Evolutionary conservation across 2,888 invertebrate species (phyloP).

Genomic region (Scaptomyza polygonia): DNA sequence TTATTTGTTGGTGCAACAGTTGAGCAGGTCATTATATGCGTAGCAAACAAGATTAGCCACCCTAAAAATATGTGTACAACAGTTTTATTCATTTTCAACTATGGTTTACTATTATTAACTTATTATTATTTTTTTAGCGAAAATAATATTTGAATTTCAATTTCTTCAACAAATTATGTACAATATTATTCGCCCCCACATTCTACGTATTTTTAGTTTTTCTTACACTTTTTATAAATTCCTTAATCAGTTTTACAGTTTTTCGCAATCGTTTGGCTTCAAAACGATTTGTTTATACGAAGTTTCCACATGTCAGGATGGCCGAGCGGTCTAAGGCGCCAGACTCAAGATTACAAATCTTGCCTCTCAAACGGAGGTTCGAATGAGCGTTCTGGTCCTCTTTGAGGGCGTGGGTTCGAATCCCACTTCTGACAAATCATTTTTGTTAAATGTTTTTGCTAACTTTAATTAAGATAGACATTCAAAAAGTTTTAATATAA

Average conservation of each 20-base stretch:
- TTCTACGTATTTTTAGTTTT: no score
- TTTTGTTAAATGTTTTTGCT: not conserved
- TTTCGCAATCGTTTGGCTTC: no score
- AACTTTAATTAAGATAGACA: no score
- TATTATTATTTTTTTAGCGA: no score
- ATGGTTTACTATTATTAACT: no score
- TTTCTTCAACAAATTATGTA: no score
- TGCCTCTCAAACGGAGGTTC: not conserved
- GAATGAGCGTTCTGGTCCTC: constrained; percentile 5
- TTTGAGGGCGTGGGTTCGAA: constrained; percentile 5
- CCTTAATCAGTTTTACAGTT: not conserved
- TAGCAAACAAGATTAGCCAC: not conserved
- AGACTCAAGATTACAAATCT: constrained; percentile 74
- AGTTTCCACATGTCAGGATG: no score
- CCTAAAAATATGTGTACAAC: not conserved
- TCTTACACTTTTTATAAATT: not conserved
- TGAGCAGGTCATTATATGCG: constrained; percentile 25
- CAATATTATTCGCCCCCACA: no score
- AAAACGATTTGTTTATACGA: no score
- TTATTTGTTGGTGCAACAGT: constrained; percentile 14
- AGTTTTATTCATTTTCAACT: no score
- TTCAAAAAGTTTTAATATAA: no score
- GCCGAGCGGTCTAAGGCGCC: constrained; percentile 84
- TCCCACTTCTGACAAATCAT: constrained; percentile 3
- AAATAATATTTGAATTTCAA: no score